Evolutionary conservation across 2,113 vertebrate genomes (phyloP).

Genomic region (Oophaga pumilio): DNA sequence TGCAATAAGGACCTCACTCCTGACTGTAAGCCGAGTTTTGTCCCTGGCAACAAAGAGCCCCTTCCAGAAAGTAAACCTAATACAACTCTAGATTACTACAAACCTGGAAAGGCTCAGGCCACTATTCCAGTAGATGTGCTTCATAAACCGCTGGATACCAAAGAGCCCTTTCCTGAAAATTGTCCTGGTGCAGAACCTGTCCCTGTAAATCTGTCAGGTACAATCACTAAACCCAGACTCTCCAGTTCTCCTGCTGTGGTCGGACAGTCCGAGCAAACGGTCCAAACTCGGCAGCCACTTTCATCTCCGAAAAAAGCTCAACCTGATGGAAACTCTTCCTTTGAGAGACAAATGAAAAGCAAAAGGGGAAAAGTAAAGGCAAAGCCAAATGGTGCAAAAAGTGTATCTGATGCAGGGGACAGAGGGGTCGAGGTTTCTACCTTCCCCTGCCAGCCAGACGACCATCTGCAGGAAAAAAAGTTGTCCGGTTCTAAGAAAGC

Average conservation of each 20-base stretch:
- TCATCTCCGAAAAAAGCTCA: neutral
- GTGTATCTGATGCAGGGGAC: neutral
- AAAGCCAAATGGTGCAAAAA: neutral
- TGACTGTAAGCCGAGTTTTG: neutral
- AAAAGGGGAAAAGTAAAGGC: slow-evolving; percentile 35
- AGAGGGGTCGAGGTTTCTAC: neutral
- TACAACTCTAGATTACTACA: neutral
- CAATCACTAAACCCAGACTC: neutral
- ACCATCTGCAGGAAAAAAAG: neutral
- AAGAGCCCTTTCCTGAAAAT: neutral
- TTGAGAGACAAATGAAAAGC: slow-evolving; percentile 23
- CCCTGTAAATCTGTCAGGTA: neutral
- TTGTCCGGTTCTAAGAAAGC: slow-evolving; percentile 1
- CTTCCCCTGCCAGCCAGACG: neutral
- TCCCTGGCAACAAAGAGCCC: neutral
- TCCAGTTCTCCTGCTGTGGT: neutral
- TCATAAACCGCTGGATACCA: neutral
- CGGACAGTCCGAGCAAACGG: neutral
- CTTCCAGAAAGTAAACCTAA: neutral
- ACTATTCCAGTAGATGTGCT: too few species aligned
- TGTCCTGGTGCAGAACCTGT: neutral
- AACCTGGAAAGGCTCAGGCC: neutral
- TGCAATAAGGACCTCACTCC: too few species aligned
- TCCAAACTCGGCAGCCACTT: neutral
- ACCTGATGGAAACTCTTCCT: neutral